Evolutionary conservation across 2,797 vertebrate genomes (phyloP), one percentile per base, ranked within the genome.

Genomic region (Ataeniobius toweri): DNA sequence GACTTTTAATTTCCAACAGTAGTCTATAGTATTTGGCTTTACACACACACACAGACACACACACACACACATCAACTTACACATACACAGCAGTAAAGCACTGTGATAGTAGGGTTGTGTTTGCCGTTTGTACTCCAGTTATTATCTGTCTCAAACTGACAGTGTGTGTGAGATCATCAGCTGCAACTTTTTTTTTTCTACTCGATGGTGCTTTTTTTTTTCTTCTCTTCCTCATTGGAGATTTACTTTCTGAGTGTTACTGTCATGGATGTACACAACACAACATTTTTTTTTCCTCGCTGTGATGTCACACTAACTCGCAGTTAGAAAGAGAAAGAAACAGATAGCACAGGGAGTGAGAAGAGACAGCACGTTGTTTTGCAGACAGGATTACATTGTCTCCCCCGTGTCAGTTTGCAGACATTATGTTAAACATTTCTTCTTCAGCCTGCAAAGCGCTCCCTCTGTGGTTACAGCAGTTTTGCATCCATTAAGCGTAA

Each of bases 381-480:
- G 85, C 87, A 90, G 90, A 90, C 88, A 90, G 88, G 89, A 93
- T 93, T 88, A 91, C 89, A 89, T 87, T 86, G 91, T 91, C 88
- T 86, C 84, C 85, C 61, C 31, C 75, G 81, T 83, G 85, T 91
- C 89, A 88, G 84, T 88, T 88, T 91, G 90, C 90, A 90, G 89
- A 91, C 85, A 51, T 88, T 78, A 90, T 89, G 87, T 83, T 86
- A 73, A 90, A 83, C 77, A 85, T 86, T 87, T 89, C 74, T 79
- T 31, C 74, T 44, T 22, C 51, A 72, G 84, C 69, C 80, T 58
- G 70, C 77, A 75, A 76, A 83, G 81, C 36, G 41, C 41, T 72
- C 75, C 6, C 28, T 72, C 70, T 53, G 48, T 53, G 70, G 48
- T 72, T 71, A 39, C 13, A 1, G 31, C 58, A 28, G 22, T 75